Conservation (phyloP, 64 coral and sea anemone genomes). For the Montipora sp. region DNA sequence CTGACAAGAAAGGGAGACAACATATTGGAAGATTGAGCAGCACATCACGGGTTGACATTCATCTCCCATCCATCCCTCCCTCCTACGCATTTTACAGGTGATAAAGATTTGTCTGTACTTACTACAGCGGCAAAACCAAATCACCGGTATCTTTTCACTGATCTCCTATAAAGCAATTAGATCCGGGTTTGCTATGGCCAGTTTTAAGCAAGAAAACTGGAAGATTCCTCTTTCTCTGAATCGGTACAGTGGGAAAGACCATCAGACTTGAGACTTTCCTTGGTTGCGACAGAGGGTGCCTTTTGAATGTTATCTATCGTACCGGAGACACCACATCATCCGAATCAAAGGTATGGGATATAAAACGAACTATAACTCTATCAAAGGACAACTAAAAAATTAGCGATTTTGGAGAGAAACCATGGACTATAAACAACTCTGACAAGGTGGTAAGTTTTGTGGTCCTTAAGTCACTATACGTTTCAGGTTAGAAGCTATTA, state of each 20-base stretch:
- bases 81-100: constrained; percentile 37
- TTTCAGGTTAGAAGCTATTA: neutral
- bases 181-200: too few species aligned
- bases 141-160: neutral
- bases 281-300: neutral
- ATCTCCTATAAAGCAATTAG: neutral
- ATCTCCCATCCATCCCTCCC: neutral
- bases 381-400: neutral
- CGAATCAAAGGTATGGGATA: neutral
- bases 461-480: neutral
- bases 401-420: neutral
- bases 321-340: neutral
- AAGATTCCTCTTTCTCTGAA: neutral
- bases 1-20: neutral
- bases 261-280: too few species aligned
- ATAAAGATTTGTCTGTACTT: neutral
- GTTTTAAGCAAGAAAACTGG: too few species aligned
- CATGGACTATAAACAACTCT: neutral
- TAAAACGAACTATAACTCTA: neutral
- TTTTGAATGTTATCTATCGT: neutral
- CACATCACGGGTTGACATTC: neutral
- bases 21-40: neutral
- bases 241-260: neutral
- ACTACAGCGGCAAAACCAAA: neutral
- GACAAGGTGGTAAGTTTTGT: neutral